phyloP scores from a whole-genome alignment of 2,888 invertebrate genomes.

The Diarsia rubi region DNA sequence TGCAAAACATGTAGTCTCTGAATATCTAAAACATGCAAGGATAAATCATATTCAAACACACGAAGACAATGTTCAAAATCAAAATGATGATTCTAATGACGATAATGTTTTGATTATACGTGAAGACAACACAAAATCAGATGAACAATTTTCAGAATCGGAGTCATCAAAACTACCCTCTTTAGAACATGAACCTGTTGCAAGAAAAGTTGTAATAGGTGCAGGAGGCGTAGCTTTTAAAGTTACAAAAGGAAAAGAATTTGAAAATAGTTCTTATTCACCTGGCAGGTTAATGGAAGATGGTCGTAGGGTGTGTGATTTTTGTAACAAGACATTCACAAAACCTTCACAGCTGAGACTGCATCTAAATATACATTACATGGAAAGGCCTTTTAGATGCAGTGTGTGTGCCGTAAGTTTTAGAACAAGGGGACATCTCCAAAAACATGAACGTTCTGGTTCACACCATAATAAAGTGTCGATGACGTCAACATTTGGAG shows the following conservation, averaged over 20 bases:
- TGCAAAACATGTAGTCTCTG: slow-evolving; percentile 93
- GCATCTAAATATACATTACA: slow-evolving; percentile 98
- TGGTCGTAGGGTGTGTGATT: slow-evolving; percentile 94
- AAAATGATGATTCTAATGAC: slow-evolving; percentile 78
- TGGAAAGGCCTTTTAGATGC: slow-evolving; percentile 97
- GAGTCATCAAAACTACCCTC: slow-evolving; percentile 80
- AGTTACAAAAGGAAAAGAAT: slow-evolving; percentile 90
- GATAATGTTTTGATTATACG: slow-evolving; percentile 75
- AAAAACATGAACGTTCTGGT: slow-evolving; percentile 98
- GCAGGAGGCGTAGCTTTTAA: slow-evolving; percentile 92
- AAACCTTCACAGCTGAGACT: slow-evolving; percentile 97
- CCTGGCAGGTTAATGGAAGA: slow-evolving; percentile 92
- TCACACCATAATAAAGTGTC: slow-evolving; percentile 98
- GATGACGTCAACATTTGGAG: slow-evolving; percentile 96
- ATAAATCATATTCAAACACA: slow-evolving; percentile 85
- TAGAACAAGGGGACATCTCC: slow-evolving; percentile 96
- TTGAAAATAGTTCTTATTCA: slow-evolving; percentile 85
- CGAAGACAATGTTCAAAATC: slow-evolving; percentile 79
- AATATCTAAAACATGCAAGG: slow-evolving; percentile 92
- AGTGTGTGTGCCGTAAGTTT: slow-evolving; percentile 98
- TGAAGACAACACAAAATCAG: slow-evolving; percentile 82
- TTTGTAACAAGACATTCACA: slow-evolving; percentile 97
- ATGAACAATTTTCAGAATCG: slow-evolving; percentile 76
- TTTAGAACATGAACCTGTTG: slow-evolving; percentile 87
- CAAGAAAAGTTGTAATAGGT: slow-evolving; percentile 92